A percentile compares a stretch with the other conserved stretches of the same genome.
Evolutionary conservation across 1,140 invertebrate species (phyloP).

Genomic region (Globodera rostochiensis): DNA sequence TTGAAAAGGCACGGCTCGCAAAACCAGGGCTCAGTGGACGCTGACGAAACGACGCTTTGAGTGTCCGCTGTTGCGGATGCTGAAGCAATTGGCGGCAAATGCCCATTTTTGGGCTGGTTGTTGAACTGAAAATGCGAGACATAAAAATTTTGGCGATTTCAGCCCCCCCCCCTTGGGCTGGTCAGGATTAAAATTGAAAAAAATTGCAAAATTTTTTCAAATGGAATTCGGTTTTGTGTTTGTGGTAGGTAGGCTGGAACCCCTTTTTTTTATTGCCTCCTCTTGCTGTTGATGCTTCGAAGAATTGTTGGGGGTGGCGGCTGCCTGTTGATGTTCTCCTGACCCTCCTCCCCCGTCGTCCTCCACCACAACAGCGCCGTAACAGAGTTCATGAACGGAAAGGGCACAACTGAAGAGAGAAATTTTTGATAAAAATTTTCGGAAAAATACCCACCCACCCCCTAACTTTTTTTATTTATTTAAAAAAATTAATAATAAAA

Average conservation of each 20-base stretch:
- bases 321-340: not conserved
- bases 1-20: constrained; percentile 69
- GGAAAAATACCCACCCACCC: too few species aligned
- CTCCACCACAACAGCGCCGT: constrained; percentile 13
- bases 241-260: not conserved
- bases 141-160: not conserved
- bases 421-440: constrained; percentile 18
- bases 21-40: constrained; percentile 65
- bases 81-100: not conserved
- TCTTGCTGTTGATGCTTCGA: not conserved
- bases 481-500: too few species aligned
- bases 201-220: too few species aligned
- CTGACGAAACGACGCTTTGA: constrained; percentile 40
- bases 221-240: too few species aligned
- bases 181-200: too few species aligned
- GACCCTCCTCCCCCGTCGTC: not conserved
- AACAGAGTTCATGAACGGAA: constrained; percentile 47
- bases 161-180: too few species aligned
- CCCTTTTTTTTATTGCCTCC: not conserved
- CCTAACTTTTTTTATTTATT: too few species aligned
- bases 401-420: constrained; percentile 41
- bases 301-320: too few species aligned
- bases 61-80: constrained; percentile 26
- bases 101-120: not conserved
- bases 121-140: not conserved